phyloP scores from a whole-genome alignment of 2,888 invertebrate genomes.

The Periphyllus acericola region DNA sequence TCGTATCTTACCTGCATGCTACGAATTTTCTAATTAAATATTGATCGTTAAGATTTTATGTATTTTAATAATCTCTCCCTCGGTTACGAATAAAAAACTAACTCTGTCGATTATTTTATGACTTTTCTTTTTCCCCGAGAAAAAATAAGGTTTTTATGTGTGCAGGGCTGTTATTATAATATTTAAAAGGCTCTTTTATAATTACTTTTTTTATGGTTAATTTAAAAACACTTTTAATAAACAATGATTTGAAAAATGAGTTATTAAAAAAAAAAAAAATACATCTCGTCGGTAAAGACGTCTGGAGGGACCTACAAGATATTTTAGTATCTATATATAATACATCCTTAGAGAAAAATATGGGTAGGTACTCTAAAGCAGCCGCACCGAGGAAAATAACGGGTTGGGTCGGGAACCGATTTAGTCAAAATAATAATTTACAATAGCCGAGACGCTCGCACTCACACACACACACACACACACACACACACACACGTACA shows the following conservation, averaged over 20 bases:
- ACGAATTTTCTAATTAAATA: too few species aligned
- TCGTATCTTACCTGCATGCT: too few species aligned
- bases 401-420: conserved; percentile 12
- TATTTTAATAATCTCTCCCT: neutral
- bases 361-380: neutral
- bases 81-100: neutral
- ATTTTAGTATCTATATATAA: neutral
- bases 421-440: neutral
- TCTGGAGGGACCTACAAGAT: neutral
- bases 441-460: neutral
- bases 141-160: neutral
- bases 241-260: conserved; percentile 3
- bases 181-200: conserved; percentile 7
- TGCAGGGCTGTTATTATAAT: neutral
- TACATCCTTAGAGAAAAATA: neutral
- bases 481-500: neutral
- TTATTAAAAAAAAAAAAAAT: neutral
- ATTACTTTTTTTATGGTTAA: conserved; percentile 16
- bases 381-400: neutral
- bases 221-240: neutral
- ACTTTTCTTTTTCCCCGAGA: neutral
- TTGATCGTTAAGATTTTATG: neutral
- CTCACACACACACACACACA: neutral
- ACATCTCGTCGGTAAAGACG: neutral
- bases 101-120: neutral